Conservation (phyloP, 2,113 vertebrate genomes). For the Hiodon alosoides region DNA sequence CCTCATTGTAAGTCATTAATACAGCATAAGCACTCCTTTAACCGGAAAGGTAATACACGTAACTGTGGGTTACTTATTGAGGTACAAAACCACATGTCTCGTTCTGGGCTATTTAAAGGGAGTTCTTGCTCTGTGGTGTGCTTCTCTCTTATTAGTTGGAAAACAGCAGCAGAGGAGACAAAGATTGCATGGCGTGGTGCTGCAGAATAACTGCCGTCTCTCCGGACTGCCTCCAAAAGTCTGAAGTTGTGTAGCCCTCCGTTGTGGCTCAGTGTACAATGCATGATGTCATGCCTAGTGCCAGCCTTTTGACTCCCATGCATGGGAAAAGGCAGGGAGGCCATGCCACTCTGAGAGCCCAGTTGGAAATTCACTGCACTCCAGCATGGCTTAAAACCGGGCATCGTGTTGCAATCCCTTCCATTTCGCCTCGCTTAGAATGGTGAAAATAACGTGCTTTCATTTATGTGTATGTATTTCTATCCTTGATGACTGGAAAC, state of each 20-base stretch:
- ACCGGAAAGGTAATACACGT: neutral
- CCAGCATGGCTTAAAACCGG: neutral
- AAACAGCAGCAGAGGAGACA: neutral
- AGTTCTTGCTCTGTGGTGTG: neutral
- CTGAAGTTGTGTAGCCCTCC: constrained; percentile 36
- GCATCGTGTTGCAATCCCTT: neutral
- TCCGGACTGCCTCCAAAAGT: constrained; percentile 1
- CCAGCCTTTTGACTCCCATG: constrained; percentile 18
- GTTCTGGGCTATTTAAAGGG: neutral
- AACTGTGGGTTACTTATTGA: no score
- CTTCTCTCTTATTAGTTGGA: neutral
- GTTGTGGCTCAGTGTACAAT: constrained; percentile 38
- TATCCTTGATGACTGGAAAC: neutral
- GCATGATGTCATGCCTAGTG: constrained; percentile 49
- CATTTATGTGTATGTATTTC: neutral
- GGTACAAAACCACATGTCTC: neutral
- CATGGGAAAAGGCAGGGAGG: neutral
- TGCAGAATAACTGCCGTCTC: constrained; percentile 2
- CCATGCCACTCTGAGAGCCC: neutral
- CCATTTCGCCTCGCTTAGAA: no score
- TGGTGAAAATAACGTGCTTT: neutral
- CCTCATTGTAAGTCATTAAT: no score
- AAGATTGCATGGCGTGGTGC: neutral
- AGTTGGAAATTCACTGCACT: neutral
- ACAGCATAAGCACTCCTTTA: neutral